A percentile compares a stretch with the other conserved stretches of the same genome.
Conservation (phyloP, 2,113 vertebrate species). For the Chaenocephalus aceratus region DNA sequence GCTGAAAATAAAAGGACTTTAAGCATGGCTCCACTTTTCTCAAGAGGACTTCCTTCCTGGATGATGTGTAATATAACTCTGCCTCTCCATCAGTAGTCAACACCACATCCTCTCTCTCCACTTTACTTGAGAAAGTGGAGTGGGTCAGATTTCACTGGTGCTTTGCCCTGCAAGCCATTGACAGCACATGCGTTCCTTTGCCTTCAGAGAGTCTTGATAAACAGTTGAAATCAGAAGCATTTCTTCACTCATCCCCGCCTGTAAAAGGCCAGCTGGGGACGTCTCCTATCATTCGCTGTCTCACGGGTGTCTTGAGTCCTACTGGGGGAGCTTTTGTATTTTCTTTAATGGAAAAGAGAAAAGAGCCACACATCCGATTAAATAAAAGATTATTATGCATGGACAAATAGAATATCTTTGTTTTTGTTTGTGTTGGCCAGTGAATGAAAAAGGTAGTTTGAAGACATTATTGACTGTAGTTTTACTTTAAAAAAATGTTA, state of each 20-base stretch:
- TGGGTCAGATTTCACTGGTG: conserved; percentile 41
- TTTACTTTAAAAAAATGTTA: neutral
- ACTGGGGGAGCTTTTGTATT: conserved; percentile 14
- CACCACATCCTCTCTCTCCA: conserved; percentile 26
- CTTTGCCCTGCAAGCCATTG: conserved; percentile 20
- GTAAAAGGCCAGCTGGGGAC: conserved; percentile 56
- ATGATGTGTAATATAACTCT: conserved; percentile 33
- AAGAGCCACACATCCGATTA: neutral
- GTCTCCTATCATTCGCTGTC: conserved; percentile 29
- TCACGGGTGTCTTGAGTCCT: conserved; percentile 35
- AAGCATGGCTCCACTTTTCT: conserved; percentile 13
- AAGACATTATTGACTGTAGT: neutral
- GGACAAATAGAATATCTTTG: neutral
- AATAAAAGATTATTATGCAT: neutral
- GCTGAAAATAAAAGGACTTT: conserved; percentile 10
- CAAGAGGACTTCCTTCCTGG: conserved; percentile 58
- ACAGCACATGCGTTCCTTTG: conserved; percentile 32
- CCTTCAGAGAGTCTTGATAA: conserved; percentile 30
- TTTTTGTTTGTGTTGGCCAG: neutral
- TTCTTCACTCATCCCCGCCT: conserved; percentile 9
- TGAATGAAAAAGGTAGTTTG: neutral
- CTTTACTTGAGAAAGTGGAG: conserved; percentile 34
- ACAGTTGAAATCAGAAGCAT: conserved; percentile 37
- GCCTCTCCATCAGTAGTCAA: conserved; percentile 24
- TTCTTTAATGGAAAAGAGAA: conserved; percentile 8